Base-by-base conservation (phyloP, 2,797 vertebrate species). In the Alauda arvensis region DNA sequence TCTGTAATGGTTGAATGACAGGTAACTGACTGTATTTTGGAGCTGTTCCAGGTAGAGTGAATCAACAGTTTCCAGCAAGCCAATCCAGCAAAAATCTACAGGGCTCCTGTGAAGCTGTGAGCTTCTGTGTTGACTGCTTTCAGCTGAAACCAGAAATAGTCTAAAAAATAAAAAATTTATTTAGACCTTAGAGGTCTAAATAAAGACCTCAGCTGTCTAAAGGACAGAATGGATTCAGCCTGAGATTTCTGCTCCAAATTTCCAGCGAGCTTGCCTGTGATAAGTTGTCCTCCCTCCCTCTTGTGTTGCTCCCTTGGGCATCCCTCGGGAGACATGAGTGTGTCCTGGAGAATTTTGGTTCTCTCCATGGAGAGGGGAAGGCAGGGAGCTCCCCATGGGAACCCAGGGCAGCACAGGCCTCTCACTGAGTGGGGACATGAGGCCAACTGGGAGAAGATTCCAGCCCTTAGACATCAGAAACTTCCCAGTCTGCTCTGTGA, bases 1-100 rank as follows among this genome's bases (percentile, higher is more conserved):
- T 83, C 69, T 80, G 76, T 66, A 77, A 79, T 80, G 66, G 45
- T 52, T 88, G 81, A 91, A 80, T 83, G 75, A 72, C 86, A 93
- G 91, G 92, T 93, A 91, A 69, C 55, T 18, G 12, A 79, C 83
- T 86, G 25, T 29, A 24, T 74, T 92, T 88, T 91, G 84, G 88
- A 94, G 49, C 53, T 75, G 16, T 65, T 95, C 86, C 91, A 77
- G 31, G 43, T 29, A 82, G 55, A 77, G 45, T 55, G 85, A 88
- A 92, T 87, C 78, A 87, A 77, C 52, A 83, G 40, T 77, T 91
- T 86, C 61, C 43, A 83, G 61, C 56, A 60, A 89, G 26, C 81
- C 56, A 89, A 42, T 67, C 75, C 78, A 85, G 77, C 37, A 85
- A 67, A 91, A 92, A 55, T 52, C 57, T 75, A 39, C 3, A 3